These are phyloP conservation scores for Holotrichia oblita DNA, from an alignment of 1,140 invertebrate genomes.

Conservation along the genomic window DNA sequence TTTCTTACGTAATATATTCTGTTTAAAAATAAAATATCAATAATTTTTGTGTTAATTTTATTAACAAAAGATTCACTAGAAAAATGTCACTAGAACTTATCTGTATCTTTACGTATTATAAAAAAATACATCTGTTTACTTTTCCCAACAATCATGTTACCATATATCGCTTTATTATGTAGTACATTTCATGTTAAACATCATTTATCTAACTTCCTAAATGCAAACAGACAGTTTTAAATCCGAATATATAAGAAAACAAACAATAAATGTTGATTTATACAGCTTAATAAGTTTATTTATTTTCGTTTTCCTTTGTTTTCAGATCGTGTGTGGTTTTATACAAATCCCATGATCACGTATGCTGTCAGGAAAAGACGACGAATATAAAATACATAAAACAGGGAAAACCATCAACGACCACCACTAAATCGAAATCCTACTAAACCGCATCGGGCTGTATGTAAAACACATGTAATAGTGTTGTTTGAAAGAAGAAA, in stretches of 20 bases:
- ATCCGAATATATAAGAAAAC: conserved; percentile 19
- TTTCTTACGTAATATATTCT: too few species aligned
- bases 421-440: neutral
- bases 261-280: conserved; percentile 37
- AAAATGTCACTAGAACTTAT: too few species aligned
- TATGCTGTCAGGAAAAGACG: neutral
- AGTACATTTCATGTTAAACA: neutral
- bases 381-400: neutral
- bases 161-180: neutral
- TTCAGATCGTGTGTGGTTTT: conserved; percentile 9
- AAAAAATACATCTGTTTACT: too few species aligned
- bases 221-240: neutral
- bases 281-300: conserved; percentile 22
- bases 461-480: neutral
- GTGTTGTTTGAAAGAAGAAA: neutral
- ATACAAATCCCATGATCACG: neutral
- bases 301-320: neutral
- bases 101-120: too few species aligned
- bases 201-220: neutral
- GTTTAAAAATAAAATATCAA: too few species aligned
- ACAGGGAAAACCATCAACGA: conserved; percentile 4
- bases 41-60: too few species aligned
- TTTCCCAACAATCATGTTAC: too few species aligned
- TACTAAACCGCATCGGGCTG: neutral
- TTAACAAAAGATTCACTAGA: too few species aligned